These are phyloP conservation scores for Meandrusa payeni DNA, from an alignment of 2,888 invertebrate genomes.

Conservation along the genomic window DNA sequence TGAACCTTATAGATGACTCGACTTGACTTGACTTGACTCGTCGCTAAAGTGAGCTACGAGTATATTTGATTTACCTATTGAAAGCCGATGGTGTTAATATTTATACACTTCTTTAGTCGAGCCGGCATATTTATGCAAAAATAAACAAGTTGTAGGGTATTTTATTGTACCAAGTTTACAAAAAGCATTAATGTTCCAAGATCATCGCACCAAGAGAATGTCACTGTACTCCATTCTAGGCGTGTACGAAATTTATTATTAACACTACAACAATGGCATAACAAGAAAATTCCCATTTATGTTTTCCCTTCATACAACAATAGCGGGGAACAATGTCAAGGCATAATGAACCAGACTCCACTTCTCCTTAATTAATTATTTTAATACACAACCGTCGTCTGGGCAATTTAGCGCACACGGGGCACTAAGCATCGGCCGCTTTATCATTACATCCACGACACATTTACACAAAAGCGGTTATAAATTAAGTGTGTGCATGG, in stretches of 20 bases:
- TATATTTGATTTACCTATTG: too few relatives aligned
- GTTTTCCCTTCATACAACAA: slow-evolving; percentile 22
- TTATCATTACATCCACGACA: slow-evolving; percentile 52
- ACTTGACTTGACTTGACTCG: too few relatives aligned
- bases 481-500: slow-evolving; percentile 59
- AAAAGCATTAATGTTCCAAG: too few relatives aligned
- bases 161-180: too few relatives aligned
- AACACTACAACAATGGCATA: slow-evolving; percentile 14
- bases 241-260: slow-evolving; percentile 23
- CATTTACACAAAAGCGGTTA: slow-evolving; percentile 54
- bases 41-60: too few relatives aligned
- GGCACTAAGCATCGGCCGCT: slow-evolving; percentile 42
- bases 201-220: not conserved
- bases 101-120: too few relatives aligned
- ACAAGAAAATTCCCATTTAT: slow-evolving; percentile 19
- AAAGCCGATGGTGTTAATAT: too few relatives aligned
- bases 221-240: slow-evolving; percentile 28
- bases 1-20: too few relatives aligned
- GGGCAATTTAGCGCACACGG: slow-evolving; percentile 49
- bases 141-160: too few relatives aligned
- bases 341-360: slow-evolving; percentile 25
- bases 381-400: slow-evolving; percentile 28
- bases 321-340: slow-evolving; percentile 23
- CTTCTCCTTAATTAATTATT: slow-evolving; percentile 26
- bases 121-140: too few relatives aligned